These are phyloP conservation scores for Dione juno DNA, from an alignment of 2,888 invertebrate genomes.

Conservation along the genomic window DNA sequence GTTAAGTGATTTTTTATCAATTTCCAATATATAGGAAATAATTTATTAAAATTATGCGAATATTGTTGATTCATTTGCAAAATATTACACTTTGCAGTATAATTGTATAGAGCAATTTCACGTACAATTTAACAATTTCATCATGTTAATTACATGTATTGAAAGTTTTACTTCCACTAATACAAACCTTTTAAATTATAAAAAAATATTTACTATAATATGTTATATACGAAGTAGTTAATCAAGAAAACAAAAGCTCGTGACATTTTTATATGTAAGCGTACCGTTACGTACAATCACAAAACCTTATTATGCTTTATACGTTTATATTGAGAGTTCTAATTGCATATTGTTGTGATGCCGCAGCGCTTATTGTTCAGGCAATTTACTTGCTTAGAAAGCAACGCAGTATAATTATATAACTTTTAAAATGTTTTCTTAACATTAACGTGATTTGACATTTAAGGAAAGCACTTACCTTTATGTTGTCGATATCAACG, in stretches of 20 bases:
- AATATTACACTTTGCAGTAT: not conserved
- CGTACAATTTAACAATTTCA: not conserved
- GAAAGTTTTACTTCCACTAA: not conserved
- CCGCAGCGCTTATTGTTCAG: conserved; percentile 30
- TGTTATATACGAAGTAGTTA: too few species aligned
- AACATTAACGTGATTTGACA: not conserved
- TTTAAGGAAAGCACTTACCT: conserved; percentile 21
- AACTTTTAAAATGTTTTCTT: not conserved
- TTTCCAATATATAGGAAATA: not conserved
- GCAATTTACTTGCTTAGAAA: conserved; percentile 1
- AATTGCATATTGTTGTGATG: conserved; percentile 30
- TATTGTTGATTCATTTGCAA: not conserved
- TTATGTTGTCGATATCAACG: not conserved
- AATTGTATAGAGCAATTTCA: not conserved
- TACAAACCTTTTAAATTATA: conserved; percentile 8
- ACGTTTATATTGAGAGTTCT: conserved; percentile 18
- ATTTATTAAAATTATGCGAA: not conserved
- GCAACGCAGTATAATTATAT: not conserved
- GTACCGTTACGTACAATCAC: not conserved
- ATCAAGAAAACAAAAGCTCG: not conserved
- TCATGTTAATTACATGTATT: not conserved
- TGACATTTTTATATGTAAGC: not conserved
- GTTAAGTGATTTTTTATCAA: conserved; percentile 21
- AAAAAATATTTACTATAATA: not conserved
- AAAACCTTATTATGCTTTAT: not conserved